phyloP scores from a whole-genome alignment of 2,797 vertebrate species.

The Tolypeutes matacus region DNA sequence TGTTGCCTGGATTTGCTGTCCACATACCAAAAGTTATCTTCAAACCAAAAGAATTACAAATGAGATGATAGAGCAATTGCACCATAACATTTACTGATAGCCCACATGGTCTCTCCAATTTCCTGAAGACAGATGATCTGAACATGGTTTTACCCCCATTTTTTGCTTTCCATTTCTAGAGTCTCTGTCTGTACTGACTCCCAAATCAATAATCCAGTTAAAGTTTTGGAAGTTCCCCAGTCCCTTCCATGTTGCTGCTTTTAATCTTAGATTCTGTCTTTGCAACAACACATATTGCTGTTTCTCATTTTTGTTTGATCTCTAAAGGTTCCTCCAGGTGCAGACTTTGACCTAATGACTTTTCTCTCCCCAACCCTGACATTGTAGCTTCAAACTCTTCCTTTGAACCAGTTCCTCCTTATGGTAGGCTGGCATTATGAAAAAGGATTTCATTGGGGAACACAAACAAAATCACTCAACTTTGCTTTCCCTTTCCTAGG shows the following conservation, averaged over 20 bases:
- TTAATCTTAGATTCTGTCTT: not conserved
- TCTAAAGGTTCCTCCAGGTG: not conserved
- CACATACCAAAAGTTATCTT: not conserved
- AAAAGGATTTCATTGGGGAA: not conserved
- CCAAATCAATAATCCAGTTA: not conserved
- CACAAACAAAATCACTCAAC: not conserved
- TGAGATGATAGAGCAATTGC: not conserved
- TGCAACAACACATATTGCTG: not conserved
- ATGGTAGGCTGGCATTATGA: not conserved
- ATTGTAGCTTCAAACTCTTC: not conserved
- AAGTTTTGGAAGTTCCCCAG: not conserved
- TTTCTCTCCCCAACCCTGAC: not conserved
- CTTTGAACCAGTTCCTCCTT: not conserved
- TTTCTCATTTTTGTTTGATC: not conserved
- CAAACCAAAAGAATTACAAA: not conserved
- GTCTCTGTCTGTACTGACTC: not conserved
- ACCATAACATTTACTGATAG: not conserved
- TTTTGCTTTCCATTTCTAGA: not conserved
- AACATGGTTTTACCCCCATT: not conserved
- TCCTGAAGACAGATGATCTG: not conserved
- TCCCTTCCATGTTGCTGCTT: not conserved
- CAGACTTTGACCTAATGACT: not conserved
- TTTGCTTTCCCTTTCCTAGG: slow-evolving; percentile 23
- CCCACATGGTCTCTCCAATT: too few relatives aligned
- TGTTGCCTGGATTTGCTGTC: not conserved